Evolutionary conservation across 2,888 invertebrate species (phyloP).

Genomic region (Archaeoteleia sp.): DNA sequence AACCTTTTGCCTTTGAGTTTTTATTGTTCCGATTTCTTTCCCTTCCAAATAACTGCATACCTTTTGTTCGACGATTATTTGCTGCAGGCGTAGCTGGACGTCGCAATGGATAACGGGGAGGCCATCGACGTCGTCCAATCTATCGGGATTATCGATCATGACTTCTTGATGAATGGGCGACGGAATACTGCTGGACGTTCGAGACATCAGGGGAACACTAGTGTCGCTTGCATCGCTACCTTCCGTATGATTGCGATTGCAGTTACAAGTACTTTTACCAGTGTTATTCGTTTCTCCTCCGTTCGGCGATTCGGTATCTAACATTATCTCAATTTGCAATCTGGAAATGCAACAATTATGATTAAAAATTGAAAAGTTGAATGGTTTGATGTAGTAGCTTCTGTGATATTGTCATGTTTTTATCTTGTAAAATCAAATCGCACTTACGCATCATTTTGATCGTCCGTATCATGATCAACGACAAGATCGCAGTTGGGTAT

Average conservation of each 20-base stretch:
- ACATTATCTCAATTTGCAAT: slow-evolving; percentile 55
- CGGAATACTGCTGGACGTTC: slow-evolving; percentile 78
- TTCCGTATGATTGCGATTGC: slow-evolving; percentile 64
- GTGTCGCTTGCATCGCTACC: slow-evolving; percentile 70
- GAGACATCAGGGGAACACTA: slow-evolving; percentile 76
- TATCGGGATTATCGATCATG: slow-evolving; percentile 67
- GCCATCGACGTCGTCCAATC: slow-evolving; percentile 83
- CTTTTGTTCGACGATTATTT: slow-evolving; percentile 88
- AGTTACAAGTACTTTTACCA: slow-evolving; percentile 59
- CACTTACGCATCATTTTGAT: slow-evolving; percentile 67
- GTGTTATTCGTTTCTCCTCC: background rate
- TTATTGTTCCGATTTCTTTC: too few relatives aligned
- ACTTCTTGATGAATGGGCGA: slow-evolving; percentile 76
- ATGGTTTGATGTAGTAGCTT: too few relatives aligned
- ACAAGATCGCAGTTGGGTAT: slow-evolving; percentile 71
- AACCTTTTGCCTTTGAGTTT: too few relatives aligned
- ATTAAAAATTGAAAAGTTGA: too few relatives aligned
- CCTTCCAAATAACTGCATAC: slow-evolving; percentile 73
- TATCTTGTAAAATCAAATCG: slow-evolving; percentile 1
- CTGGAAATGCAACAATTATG: slow-evolving; percentile 55
- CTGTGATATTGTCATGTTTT: too few relatives aligned
- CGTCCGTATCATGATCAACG: slow-evolving; percentile 48
- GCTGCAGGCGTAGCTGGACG: slow-evolving; percentile 85
- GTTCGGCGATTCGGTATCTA: slow-evolving; percentile 56
- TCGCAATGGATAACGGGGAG: slow-evolving; percentile 83